A percentile compares a stretch with the other conserved stretches of the same genome.
Evolutionary conservation across 2,113 vertebrate species (phyloP).

Genomic region (Passer montanus): DNA sequence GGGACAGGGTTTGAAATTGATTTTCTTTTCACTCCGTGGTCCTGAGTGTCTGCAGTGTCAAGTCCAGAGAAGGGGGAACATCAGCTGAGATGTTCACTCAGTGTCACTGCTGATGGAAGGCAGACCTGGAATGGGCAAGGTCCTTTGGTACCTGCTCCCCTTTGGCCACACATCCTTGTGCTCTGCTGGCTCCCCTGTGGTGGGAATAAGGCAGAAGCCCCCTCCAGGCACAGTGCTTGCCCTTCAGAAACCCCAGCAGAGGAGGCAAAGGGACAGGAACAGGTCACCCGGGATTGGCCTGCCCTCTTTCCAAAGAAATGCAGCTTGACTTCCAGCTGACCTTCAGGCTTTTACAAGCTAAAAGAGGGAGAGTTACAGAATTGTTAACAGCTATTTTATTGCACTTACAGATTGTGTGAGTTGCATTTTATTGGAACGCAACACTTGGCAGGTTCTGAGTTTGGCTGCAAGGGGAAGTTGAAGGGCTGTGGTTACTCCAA

Average conservation of each 20-base stretch:
- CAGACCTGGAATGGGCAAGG: neutral
- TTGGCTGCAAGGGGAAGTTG: conserved; percentile 35
- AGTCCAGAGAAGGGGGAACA: neutral
- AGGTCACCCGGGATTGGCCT: neutral
- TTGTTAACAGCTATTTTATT: conserved; percentile 71
- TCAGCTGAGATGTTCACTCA: neutral
- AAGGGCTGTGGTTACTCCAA: conserved; percentile 15
- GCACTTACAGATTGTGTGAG: conserved; percentile 45
- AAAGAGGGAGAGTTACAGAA: conserved; percentile 56
- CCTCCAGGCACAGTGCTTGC: neutral
- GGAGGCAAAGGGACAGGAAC: neutral
- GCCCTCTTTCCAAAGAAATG: conserved; percentile 12
- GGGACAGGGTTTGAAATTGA: neutral
- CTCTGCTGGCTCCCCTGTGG: neutral
- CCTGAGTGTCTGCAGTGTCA: neutral
- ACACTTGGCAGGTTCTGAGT: conserved; percentile 37
- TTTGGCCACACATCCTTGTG: neutral
- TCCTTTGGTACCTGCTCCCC: neutral
- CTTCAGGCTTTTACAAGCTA: conserved; percentile 57
- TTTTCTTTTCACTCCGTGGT: neutral
- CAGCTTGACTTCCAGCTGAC: conserved; percentile 62
- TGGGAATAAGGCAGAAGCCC: neutral
- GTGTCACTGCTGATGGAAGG: neutral
- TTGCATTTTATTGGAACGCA: conserved; percentile 41
- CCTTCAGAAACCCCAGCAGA: neutral